These are phyloP conservation scores for Macropis europaea DNA, from an alignment of 2,888 invertebrate species.

Conservation along the genomic window DNA sequence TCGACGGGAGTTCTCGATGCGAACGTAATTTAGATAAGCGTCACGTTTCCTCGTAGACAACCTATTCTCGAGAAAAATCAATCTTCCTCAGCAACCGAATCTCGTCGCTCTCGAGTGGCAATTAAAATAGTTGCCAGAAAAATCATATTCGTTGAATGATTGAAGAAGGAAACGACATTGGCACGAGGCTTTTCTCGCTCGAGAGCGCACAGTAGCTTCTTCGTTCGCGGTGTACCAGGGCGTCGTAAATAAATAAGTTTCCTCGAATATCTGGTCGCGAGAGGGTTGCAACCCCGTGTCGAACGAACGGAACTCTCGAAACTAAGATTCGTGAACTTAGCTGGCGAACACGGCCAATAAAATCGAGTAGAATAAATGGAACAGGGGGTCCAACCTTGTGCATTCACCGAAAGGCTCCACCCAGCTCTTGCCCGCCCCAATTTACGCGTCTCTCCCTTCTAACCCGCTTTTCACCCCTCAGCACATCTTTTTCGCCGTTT, in stretches of 20 bases:
- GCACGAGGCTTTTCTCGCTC: not conserved
- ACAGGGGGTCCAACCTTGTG: slow-evolving; percentile 16
- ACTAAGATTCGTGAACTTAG: slow-evolving; percentile 43
- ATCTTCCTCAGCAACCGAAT: not conserved
- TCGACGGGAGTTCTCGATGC: not conserved
- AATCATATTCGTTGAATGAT: not conserved
- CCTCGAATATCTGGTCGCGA: slow-evolving; percentile 2
- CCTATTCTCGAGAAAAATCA: not conserved
- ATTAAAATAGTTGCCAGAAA: not conserved
- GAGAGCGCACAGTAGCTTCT: not conserved
- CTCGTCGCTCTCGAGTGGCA: too few species aligned
- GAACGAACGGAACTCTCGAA: slow-evolving; percentile 16
- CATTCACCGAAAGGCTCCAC: slow-evolving; percentile 26
- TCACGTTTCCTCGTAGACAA: not conserved
- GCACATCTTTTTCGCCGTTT: not conserved
- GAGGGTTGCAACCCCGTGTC: not conserved
- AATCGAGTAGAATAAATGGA: slow-evolving; percentile 37
- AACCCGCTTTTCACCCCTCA: not conserved
- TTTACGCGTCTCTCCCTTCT: slow-evolving; percentile 20
- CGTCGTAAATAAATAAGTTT: slow-evolving; percentile 17
- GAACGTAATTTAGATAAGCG: slow-evolving; percentile 14
- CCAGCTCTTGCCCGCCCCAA: slow-evolving; percentile 21
- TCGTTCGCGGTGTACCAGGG: not conserved
- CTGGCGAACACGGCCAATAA: slow-evolving; percentile 30
- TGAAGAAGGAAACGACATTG: too few species aligned